Evolutionary conservation across 2,113 vertebrate species (phyloP), one percentile per base, ranked within the genome.

Genomic region (Pollimyrus isidori): DNA sequence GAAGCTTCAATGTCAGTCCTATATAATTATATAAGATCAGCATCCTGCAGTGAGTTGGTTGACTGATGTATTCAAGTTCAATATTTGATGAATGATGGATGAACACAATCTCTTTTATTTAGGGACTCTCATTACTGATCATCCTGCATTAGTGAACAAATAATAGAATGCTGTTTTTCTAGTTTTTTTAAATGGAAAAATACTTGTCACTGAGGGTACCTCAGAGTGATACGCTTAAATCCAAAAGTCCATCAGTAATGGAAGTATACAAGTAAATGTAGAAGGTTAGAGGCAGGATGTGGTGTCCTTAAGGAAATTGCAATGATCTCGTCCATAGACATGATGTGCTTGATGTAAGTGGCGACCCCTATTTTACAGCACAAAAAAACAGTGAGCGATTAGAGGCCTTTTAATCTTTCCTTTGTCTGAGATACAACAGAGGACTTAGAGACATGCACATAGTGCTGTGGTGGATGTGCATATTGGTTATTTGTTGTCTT

Each of bases 211-310:
- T 76, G 39, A 39, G 65, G 42, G 62, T n/a, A 85, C 17, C 19
- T 35, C 62, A 13, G 46, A 88, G 90, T 90, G 88, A 92, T 92
- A 90, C 86, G 93, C 83, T 91, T 88, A 39, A 92, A 89, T 84
- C 53, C 58, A 52, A 91, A 90, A 90, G 13, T 58, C 50, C 56
- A 85, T 92, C 86, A 92, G 90, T 91, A 91, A 91, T 65, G 62
- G 30, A 84, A 86, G 39, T 48, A 85, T 58, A 26, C 35, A 9
- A 52, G 86, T 58, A 50, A 80, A 80, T 80, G 73, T 26, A 83
- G 88, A 65, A 30, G 30, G 23, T 88, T 88, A 73, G 62, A 69
- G n/a, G 62, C 65, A 89, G 42, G 90, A 58, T 88, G 53, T 39
- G 15, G 3, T 58, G 49, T 19, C 50, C 23, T 73, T 89, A 88